phyloP scores from a whole-genome alignment of 2,888 invertebrate species.

The Harpalus rufipes region DNA sequence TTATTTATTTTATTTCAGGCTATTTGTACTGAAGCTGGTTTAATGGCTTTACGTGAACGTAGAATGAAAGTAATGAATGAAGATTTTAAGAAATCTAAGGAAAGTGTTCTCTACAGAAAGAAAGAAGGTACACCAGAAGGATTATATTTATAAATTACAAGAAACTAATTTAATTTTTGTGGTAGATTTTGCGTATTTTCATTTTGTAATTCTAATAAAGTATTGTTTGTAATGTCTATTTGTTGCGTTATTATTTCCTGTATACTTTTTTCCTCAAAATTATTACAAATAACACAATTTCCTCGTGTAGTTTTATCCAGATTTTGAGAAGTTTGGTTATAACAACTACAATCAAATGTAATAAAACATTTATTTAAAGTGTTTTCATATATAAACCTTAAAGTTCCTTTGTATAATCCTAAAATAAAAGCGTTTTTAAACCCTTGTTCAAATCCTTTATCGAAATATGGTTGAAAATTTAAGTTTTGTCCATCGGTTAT shows the following conservation, averaged over 20 bases:
- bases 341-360: not conserved
- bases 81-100: constrained; percentile 99
- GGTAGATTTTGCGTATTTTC: constrained; percentile 70
- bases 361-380: constrained; percentile 9
- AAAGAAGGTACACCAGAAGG: constrained; percentile 99
- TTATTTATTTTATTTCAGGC: constrained; percentile 81
- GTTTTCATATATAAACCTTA: constrained; percentile 70
- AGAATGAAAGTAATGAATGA: constrained; percentile 99
- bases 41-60: constrained; percentile 97
- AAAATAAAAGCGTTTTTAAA: constrained; percentile 81
- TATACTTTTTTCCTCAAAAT: constrained; percentile 70
- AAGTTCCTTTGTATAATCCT: constrained; percentile 78
- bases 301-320: constrained; percentile 67
- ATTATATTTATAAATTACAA: constrained; percentile 89
- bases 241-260: constrained; percentile 69
- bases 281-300: constrained; percentile 71
- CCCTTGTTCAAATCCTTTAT: constrained; percentile 84
- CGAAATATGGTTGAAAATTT: constrained; percentile 85
- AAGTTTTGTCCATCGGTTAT: constrained; percentile 82
- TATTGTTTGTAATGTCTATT: not conserved
- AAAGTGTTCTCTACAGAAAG: constrained; percentile 98
- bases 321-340: constrained; percentile 14
- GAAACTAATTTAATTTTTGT: constrained; percentile 59
- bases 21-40: constrained; percentile 99
- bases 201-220: constrained; percentile 71